These are phyloP conservation scores for Eleutherodactylus coqui DNA, from an alignment of 2,797 vertebrate genomes.

Conservation along the genomic window DNA sequence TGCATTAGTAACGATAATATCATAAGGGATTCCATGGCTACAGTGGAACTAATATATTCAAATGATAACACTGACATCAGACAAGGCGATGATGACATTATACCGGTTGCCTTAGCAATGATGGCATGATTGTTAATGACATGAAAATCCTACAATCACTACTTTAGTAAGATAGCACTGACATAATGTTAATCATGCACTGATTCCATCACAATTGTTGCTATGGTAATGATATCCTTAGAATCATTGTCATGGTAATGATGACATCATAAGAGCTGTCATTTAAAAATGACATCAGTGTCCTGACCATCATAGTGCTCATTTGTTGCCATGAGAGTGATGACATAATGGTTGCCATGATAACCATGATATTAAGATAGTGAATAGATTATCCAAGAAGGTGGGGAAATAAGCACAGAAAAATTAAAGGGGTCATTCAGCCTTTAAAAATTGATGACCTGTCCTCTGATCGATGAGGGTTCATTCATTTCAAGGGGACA, in stretches of 20 bases:
- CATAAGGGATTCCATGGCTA: too few species aligned
- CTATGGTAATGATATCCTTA: neutral
- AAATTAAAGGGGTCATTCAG: too few species aligned
- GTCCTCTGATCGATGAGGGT: too few species aligned
- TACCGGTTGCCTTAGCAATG: neutral
- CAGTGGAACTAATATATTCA: too few species aligned
- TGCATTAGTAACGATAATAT: too few species aligned
- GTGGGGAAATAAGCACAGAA: too few species aligned
- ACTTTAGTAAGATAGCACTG: neutral
- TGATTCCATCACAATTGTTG: neutral
- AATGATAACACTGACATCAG: too few species aligned
- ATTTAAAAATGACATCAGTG: neutral
- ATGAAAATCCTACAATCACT: neutral
- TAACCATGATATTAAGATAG: neutral
- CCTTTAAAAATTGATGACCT: too few species aligned
- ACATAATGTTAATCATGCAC: neutral
- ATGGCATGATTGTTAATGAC: neutral
- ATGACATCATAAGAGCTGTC: conserved; percentile 1
- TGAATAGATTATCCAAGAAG: neutral
- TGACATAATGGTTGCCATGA: neutral
- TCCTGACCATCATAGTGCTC: neutral
- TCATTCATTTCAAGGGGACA: too few species aligned
- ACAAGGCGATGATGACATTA: neutral
- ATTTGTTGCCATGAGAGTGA: neutral
- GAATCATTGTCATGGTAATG: neutral